These are phyloP conservation scores for Catocala sponsa DNA, from an alignment of 2,888 invertebrate species.

Conservation along the genomic window DNA sequence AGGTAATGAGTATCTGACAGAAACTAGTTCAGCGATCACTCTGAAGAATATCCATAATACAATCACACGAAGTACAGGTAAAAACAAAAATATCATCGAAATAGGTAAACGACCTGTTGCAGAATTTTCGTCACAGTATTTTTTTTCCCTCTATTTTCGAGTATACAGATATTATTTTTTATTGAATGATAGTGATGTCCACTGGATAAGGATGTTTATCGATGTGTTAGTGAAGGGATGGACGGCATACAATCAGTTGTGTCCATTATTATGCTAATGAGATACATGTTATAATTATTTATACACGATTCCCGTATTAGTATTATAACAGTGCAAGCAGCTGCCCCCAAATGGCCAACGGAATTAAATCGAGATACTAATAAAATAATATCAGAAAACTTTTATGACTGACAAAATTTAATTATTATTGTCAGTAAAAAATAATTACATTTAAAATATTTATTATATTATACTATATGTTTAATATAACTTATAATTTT, in stretches of 20 bases:
- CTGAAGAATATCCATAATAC: not conserved
- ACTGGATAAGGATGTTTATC: slow-evolving; percentile 35
- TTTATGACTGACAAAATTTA: too few relatives aligned
- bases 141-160: not conserved
- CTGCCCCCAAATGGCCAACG: slow-evolving; percentile 37
- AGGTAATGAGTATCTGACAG: slow-evolving; percentile 21
- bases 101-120: slow-evolving; percentile 18
- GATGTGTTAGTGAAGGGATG: slow-evolving; percentile 20
- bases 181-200: slow-evolving; percentile 2
- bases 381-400: too few relatives aligned
- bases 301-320: slow-evolving; percentile 24
- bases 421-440: too few relatives aligned
- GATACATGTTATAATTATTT: slow-evolving; percentile 38
- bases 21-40: not conserved
- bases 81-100: slow-evolving; percentile 1
- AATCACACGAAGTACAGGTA: not conserved
- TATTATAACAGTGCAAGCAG: slow-evolving; percentile 44
- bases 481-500: too few relatives aligned
- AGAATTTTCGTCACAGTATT: not conserved
- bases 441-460: too few relatives aligned
- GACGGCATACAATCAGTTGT: slow-evolving; percentile 14
- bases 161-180: not conserved
- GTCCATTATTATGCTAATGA: slow-evolving; percentile 29
- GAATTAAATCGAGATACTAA: not conserved
- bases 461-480: too few relatives aligned